Base-by-base conservation (phyloP, 1,140 invertebrate species). In the Lerema accius region DNA sequence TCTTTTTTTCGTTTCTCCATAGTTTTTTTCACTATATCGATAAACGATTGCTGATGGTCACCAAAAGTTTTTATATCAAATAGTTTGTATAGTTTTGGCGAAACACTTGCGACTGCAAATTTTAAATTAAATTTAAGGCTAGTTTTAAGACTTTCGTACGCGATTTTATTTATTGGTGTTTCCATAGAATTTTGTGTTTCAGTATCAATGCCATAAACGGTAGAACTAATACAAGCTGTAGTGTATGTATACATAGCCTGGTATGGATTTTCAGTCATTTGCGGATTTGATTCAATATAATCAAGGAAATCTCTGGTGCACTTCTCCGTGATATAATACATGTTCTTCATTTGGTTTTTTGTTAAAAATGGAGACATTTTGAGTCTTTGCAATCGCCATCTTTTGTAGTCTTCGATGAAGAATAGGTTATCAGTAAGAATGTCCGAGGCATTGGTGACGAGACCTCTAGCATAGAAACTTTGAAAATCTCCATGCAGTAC, bases 401-500 rank as follows among this genome's bases (percentile, higher is more conserved):
- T 76, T 58, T 58, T 40, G 26, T 78, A 84, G 43, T 86, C 82
- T 5, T 86, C 67, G 3, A 80, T 74, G 35, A 91, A 90, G 0
- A 87, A 46, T n/a, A 89, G 53, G 50, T 82, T 91, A 16, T 87
- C 75, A 11, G 80, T 53, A 3, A 91, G 64, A 19, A 77, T 42
- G 59, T 92, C 91, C 10, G 82, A 71, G 40, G 76, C 43, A 63
- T 82, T 86, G 4, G 70, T 56, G 3, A 58, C 10, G 0, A 89
- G 49, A 14, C 84, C 81, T 43, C 86, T 75, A 7, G 72, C 73
- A 48, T 80, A 60, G 61, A 92, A 92, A 61, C 79, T 77, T 55
- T 86, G 77, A 64, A 92, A 92, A 59, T 92, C 91, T 55, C 87
- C 86, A 4, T 92, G 77, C 0, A 93, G 45, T 9, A 94, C 88